Evolutionary conservation across 1,140 invertebrate species (phyloP).

Genomic region (Drosophila fuyamai): DNA sequence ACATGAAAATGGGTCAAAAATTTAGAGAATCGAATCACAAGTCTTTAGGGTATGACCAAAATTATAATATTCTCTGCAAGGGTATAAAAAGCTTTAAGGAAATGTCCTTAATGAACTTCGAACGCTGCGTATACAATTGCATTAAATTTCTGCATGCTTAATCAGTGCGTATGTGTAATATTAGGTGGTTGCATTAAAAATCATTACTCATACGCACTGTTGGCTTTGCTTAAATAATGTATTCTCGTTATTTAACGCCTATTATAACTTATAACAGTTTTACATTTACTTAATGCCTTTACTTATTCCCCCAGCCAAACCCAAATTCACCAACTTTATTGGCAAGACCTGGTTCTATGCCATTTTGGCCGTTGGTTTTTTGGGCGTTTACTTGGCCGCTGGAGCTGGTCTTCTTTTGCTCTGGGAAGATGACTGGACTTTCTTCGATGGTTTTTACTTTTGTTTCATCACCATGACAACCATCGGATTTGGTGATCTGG

Average conservation of each 20-base stretch:
- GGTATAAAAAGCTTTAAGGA: no score
- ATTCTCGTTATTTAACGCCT: no score
- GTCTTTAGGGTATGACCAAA: no score
- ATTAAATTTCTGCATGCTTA: no score
- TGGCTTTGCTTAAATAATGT: background rate
- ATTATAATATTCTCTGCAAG: no score
- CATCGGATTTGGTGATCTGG: constrained; percentile 96
- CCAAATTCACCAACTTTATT: constrained; percentile 83
- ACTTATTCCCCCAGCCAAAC: constrained; percentile 46
- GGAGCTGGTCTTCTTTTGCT: constrained; percentile 90
- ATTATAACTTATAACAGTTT: no score
- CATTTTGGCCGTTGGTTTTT: constrained; percentile 89
- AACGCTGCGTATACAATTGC: no score
- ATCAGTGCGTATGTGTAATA: constrained; percentile 5
- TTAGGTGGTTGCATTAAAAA: no score
- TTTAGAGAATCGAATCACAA: no score
- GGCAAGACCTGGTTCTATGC: constrained; percentile 88
- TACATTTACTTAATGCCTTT: background rate
- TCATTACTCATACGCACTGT: constrained; percentile 3
- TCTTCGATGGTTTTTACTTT: constrained; percentile 97
- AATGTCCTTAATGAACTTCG: no score
- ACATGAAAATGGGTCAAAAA: no score
- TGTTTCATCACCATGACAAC: constrained; percentile 98
- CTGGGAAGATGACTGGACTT: constrained; percentile 95
- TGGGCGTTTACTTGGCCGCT: constrained; percentile 91